phyloP scores from a whole-genome alignment of 2,888 invertebrate genomes.

The Sylvicola cinctus region DNA sequence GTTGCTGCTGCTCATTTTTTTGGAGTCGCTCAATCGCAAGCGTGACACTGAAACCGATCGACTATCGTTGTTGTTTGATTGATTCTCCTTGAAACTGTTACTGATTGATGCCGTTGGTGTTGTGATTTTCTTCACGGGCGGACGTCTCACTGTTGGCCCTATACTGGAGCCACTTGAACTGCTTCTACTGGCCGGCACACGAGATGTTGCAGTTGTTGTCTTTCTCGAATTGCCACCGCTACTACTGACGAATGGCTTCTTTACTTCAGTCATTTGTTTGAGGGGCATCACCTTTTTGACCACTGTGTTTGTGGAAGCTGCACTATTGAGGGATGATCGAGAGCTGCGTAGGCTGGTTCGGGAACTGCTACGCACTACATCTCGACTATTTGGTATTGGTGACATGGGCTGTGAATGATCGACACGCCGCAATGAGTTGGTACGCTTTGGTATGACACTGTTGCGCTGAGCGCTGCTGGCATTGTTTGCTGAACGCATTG shows the following conservation, averaged over 20 bases:
- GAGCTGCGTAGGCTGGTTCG: slow-evolving; percentile 64
- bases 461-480: slow-evolving; percentile 8
- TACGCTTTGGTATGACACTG: slow-evolving; percentile 21
- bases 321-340: slow-evolving; percentile 63
- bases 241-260: slow-evolving; percentile 31
- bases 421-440: slow-evolving; percentile 22
- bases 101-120: slow-evolving; percentile 12
- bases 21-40: slow-evolving; percentile 8
- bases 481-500: slow-evolving; percentile 8
- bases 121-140: slow-evolving; percentile 4
- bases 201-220: slow-evolving; percentile 10
- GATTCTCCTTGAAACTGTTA: slow-evolving; percentile 29
- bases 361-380: slow-evolving; percentile 58
- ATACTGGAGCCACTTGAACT: slow-evolving; percentile 37
- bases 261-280: slow-evolving; percentile 21
- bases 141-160: slow-evolving; percentile 21
- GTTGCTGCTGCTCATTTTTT: slow-evolving; percentile 7
- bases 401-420: slow-evolving; percentile 16
- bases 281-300: slow-evolving; percentile 47
- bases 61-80: slow-evolving; percentile 6
- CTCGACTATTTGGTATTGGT: slow-evolving; percentile 19
- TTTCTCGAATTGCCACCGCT: slow-evolving; percentile 23
- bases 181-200: slow-evolving; percentile 34
- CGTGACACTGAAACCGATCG: slow-evolving; percentile 4
- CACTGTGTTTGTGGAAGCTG: slow-evolving; percentile 58